These are phyloP conservation scores for Acanthornis magna DNA, from an alignment of 2,797 vertebrate species.

Conservation along the genomic window DNA sequence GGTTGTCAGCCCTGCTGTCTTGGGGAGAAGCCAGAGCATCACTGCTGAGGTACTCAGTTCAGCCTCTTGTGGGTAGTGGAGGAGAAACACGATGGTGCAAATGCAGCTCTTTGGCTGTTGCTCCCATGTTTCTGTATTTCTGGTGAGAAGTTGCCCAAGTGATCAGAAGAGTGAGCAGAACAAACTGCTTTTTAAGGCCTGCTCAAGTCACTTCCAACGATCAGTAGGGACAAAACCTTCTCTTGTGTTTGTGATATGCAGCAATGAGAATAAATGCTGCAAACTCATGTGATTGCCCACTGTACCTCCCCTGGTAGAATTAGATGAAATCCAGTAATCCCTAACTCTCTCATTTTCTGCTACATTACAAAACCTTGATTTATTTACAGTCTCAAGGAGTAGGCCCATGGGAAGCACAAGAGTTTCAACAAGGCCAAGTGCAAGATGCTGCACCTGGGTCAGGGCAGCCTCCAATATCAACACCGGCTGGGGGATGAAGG, in stretches of 20 bases:
- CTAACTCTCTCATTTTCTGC: background rate
- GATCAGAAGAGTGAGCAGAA: background rate
- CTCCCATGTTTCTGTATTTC: fast-evolving
- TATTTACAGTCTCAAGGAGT: background rate
- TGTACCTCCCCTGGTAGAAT: fast-evolving
- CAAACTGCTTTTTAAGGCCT: background rate
- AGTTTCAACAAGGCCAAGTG: background rate
- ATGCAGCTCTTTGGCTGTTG: fast-evolving
- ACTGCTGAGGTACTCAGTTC: background rate
- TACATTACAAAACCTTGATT: fast-evolving
- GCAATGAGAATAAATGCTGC: background rate
- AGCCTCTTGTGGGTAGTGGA: background rate
- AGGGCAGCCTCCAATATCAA: background rate
- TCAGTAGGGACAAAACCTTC: background rate
- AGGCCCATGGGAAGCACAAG: background rate
- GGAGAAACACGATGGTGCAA: background rate
- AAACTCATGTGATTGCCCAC: background rate
- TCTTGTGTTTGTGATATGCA: fast-evolving
- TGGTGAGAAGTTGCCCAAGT: background rate
- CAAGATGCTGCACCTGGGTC: background rate
- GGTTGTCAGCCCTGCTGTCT: background rate
- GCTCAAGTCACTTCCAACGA: background rate
- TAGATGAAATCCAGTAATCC: background rate
- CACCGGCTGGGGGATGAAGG: background rate
- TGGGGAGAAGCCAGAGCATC: background rate